Evolutionary conservation across 2,113 vertebrate species (phyloP), one percentile per base, ranked within the genome.

Genomic region (Narcine bancroftii): DNA sequence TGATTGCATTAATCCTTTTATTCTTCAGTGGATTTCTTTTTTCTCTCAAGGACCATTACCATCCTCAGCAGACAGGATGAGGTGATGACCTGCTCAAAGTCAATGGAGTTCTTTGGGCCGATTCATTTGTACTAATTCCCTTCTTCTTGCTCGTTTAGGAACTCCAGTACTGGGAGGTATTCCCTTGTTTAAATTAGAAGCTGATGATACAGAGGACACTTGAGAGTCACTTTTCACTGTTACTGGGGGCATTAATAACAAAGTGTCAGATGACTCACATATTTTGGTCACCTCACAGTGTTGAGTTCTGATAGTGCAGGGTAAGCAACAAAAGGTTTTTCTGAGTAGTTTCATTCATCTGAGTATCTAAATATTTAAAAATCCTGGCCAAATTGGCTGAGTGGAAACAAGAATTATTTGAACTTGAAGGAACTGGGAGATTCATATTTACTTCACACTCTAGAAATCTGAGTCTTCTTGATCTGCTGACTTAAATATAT

Each of bases 1-100:
- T 91, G 39, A 33, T 65, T 91, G 89, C 26, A 91, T 45, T 91
- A 91, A 69, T 91, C 65, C 89, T 91, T 69, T 47, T 91, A 91
- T 71, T 91, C 65, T 91, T 66, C 89, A 47, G 21, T 69, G 39
- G 26, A 42, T 91, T 91, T 36, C n/a, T 87, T 65, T 65, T 91
- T n/a, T 9, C 63, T 91, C 89, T 91, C 24, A 69, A 91, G 89
- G 65, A 47, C 89, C 45, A 91, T 91, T 69, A 69, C 63, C 63
- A 45, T 42, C 39, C 39, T 69, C 63, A 69, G 56, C 60, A 60
- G 81, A 60, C 17, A 87, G 53, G 81, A 60, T 87, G 56, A 87
- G 53, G 53, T 60, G 53, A 63, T 60, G 81, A 87, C 81, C 53
- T 87, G 53, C 47, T 63, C 81, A 87, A 87, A 60, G 81, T 87